Percentiles rank a stretch among this genome's conserved stretches.
phyloP scores from a whole-genome alignment of 2,888 invertebrate species.

The Panopea generosa region DNA sequence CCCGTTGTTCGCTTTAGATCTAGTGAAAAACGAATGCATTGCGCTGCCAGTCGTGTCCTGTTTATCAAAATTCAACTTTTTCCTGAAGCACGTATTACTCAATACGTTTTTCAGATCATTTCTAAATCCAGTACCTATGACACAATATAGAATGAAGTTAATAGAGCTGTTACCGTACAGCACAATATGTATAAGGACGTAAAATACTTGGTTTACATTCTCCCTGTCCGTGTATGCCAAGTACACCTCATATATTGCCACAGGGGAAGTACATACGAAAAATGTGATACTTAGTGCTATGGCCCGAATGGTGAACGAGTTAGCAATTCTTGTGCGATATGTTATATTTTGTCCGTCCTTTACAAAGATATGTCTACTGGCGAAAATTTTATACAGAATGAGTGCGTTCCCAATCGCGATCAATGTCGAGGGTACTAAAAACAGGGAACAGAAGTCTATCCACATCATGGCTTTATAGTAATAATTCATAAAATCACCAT shows the following conservation, averaged over 20 bases:
- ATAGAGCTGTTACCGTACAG: conserved; percentile 51
- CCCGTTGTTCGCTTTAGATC: too few relatives aligned
- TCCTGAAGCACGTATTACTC: conserved; percentile 13
- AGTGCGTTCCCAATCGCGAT: conserved; percentile 43
- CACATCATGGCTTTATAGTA: conserved; percentile 46
- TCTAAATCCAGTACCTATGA: conserved; percentile 51
- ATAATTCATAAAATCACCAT: conserved; percentile 20
- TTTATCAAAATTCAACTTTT: background rate
- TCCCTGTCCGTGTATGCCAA: conserved; percentile 1
- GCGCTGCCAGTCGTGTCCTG: background rate
- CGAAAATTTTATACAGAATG: conserved; percentile 44
- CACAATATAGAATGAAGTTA: conserved; percentile 55
- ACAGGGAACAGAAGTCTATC: conserved; percentile 43
- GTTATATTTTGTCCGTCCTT: conserved; percentile 24
- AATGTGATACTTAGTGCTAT: conserved; percentile 51
- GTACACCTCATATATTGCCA: conserved; percentile 35
- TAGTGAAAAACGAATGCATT: too few relatives aligned
- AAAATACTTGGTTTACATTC: background rate
- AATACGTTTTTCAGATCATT: conserved; percentile 42
- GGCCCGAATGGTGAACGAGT: conserved; percentile 53
- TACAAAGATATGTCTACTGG: conserved; percentile 19
- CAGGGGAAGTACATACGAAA: conserved; percentile 39
- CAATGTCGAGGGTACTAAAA: conserved; percentile 43
- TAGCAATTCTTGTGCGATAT: conserved; percentile 34
- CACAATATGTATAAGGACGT: conserved; percentile 41